Conservation (phyloP, 2,888 invertebrate species). For the Ctena decussata region DNA sequence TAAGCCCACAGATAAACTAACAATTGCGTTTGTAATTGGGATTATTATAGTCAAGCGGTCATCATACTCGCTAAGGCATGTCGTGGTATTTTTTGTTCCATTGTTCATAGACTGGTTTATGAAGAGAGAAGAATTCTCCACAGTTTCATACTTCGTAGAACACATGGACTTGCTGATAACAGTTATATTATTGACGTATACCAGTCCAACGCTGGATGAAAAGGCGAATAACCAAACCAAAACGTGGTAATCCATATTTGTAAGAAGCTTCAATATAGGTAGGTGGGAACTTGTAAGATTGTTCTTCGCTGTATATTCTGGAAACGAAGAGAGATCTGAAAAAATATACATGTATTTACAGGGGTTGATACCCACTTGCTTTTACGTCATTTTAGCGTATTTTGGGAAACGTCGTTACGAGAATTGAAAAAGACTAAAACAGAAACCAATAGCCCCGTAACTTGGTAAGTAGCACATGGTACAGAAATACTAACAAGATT, state of each 20-base stretch:
- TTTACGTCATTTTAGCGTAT: too few species aligned
- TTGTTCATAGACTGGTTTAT: background rate
- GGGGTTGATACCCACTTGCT: too few species aligned
- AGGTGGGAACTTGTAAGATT: background rate
- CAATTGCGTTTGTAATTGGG: constrained; percentile 64
- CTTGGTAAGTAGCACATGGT: too few species aligned
- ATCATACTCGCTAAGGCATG: constrained; percentile 42
- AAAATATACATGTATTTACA: background rate
- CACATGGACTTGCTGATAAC: constrained; percentile 54
- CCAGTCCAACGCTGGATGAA: constrained; percentile 64
- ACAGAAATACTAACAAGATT: too few species aligned
- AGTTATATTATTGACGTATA: constrained; percentile 67
- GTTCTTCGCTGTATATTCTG: background rate
- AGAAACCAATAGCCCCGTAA: too few species aligned
- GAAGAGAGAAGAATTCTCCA: background rate
- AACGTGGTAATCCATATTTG: constrained; percentile 58
- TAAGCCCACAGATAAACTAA: constrained; percentile 58
- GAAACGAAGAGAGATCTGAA: background rate
- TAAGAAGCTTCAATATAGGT: constrained; percentile 51
- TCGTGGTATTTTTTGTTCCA: background rate
- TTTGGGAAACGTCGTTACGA: too few species aligned
- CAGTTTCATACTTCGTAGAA: background rate
- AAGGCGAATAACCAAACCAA: constrained; percentile 66
- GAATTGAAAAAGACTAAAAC: too few species aligned
- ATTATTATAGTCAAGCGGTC: constrained; percentile 58